These are phyloP conservation scores for Sylvilagus floridanus DNA, from an alignment of 2,797 vertebrate genomes.

Conservation along the genomic window DNA sequence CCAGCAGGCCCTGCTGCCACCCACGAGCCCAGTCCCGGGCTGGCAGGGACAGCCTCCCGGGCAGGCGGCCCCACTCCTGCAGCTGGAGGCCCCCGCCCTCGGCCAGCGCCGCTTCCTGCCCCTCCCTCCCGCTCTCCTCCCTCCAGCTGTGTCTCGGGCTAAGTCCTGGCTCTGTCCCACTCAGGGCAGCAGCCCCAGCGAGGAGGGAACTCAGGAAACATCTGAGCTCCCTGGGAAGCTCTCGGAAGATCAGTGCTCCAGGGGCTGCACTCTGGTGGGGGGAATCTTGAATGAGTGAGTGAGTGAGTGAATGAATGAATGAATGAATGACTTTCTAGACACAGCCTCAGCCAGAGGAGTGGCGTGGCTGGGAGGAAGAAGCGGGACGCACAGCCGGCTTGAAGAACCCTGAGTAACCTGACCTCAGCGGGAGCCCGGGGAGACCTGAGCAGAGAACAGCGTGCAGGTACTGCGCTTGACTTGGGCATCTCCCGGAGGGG, in stretches of 20 bases:
- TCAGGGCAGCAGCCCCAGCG: background rate
- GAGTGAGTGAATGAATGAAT: background rate
- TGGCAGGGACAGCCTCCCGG: background rate
- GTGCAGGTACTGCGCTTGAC: conserved; percentile 59
- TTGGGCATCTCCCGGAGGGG: background rate
- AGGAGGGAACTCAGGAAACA: background rate
- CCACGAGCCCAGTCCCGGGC: background rate
- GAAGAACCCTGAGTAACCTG: background rate
- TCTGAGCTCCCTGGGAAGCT: background rate
- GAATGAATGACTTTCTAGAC: background rate
- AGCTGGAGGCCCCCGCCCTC: conserved; percentile 69
- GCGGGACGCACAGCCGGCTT: background rate
- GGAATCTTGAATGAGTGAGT: background rate
- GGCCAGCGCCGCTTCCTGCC: conserved; percentile 65
- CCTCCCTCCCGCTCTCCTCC: conserved; percentile 57
- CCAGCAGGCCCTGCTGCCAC: background rate
- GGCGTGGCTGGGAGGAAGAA: background rate
- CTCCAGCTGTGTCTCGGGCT: conserved; percentile 78
- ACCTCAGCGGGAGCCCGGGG: too few relatives aligned
- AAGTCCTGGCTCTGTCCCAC: conserved; percentile 26
- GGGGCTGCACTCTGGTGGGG: background rate
- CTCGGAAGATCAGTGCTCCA: background rate
- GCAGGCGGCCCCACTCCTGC: background rate
- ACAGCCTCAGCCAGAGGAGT: background rate
- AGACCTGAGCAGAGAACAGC: background rate